A percentile compares a stretch with the other conserved stretches of the same genome.
phyloP scores from a whole-genome alignment of 1,140 invertebrate species.

The Pseudomyrmex pallidus region DNA sequence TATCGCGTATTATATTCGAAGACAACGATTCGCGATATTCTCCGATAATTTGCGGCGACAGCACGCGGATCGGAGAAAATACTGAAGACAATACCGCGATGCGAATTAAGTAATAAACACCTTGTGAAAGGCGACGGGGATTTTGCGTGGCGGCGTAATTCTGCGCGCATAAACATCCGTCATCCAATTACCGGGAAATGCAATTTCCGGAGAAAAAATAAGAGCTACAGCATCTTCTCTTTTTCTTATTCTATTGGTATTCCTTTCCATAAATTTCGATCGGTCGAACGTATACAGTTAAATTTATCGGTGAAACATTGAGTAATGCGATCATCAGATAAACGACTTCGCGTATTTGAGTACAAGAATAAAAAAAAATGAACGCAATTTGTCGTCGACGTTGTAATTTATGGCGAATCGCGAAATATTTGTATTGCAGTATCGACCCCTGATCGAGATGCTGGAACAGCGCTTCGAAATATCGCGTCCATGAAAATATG shows the following conservation, averaged over 20 bases:
- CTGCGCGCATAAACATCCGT: slow-evolving; percentile 66
- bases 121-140: slow-evolving; percentile 39
- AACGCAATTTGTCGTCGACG: not conserved
- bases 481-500: not conserved
- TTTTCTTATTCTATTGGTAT: slow-evolving; percentile 6
- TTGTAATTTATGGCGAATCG: not conserved
- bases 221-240: not conserved
- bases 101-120: slow-evolving; percentile 69
- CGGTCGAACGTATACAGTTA: not conserved
- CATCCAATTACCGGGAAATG: slow-evolving; percentile 68
- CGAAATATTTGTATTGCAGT: not conserved
- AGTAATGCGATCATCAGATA: slow-evolving; percentile 11
- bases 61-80: not conserved
- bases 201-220: slow-evolving; percentile 55
- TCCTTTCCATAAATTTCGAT: slow-evolving; percentile 29
- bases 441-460: not conserved
- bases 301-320: slow-evolving; percentile 9
- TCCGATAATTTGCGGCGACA: slow-evolving; percentile 41
- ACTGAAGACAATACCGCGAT: slow-evolving; percentile 47
- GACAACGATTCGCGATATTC: slow-evolving; percentile 13
- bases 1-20: not conserved
- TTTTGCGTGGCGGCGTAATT: slow-evolving; percentile 61
- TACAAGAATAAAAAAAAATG: not conserved
- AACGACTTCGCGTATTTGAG: not conserved
- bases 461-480: slow-evolving; percentile 14